Conservation (phyloP, 2,797 vertebrate species). For the Euthynnus affinis region DNA sequence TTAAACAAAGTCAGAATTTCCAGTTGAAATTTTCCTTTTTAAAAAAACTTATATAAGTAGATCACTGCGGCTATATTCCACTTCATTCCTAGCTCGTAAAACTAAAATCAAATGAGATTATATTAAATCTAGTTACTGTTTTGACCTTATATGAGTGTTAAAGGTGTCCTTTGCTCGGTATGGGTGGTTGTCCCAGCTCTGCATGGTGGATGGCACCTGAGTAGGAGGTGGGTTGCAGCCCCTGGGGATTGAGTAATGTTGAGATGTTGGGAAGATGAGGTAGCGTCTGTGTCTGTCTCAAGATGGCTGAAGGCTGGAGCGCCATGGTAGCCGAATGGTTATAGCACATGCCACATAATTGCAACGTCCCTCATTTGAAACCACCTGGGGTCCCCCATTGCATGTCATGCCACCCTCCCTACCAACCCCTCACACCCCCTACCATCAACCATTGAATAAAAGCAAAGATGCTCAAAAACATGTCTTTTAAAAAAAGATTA, state of each 20-base stretch:
- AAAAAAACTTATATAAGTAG: neutral
- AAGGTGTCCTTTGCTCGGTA: constrained; percentile 2
- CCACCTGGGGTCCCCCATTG: too few species aligned
- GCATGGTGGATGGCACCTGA: constrained; percentile 51
- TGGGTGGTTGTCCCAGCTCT: constrained; percentile 16
- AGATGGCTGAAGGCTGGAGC: constrained; percentile 70
- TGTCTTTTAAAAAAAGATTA: constrained; percentile 37
- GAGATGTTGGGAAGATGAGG: constrained; percentile 74
- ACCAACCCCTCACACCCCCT: too few species aligned
- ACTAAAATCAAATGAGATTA: neutral
- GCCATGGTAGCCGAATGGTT: too few species aligned
- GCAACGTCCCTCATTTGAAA: too few species aligned
- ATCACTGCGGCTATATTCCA: neutral
- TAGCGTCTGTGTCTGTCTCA: constrained; percentile 75
- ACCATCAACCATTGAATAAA: too few species aligned
- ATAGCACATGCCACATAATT: too few species aligned
- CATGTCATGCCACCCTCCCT: too few species aligned
- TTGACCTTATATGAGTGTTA: neutral
- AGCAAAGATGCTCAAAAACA: too few species aligned
- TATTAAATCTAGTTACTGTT: neutral
- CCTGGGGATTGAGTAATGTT: constrained; percentile 59
- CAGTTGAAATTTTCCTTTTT: constrained; percentile 5
- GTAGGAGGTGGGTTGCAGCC: constrained; percentile 52
- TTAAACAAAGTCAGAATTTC: constrained; percentile 39
- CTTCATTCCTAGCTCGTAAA: neutral